phyloP scores from a whole-genome alignment of 2,888 invertebrate species.

The Trichopria drosophilae region DNA sequence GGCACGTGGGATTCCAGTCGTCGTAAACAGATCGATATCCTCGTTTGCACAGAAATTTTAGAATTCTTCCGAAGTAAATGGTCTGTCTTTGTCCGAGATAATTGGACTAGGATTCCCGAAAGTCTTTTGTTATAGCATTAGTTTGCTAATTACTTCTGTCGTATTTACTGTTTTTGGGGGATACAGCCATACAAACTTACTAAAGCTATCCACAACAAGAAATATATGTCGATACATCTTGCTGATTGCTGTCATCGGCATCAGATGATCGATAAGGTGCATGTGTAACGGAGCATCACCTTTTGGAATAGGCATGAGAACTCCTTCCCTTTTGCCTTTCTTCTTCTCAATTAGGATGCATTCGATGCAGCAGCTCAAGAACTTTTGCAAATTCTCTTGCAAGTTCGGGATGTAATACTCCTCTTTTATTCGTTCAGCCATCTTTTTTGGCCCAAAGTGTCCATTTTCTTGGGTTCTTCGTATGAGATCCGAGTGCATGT shows the following conservation, averaged over 20 bases:
- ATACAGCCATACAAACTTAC: conserved; percentile 10
- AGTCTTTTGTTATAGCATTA: background rate
- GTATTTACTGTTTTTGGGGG: background rate
- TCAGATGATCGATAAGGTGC: conserved; percentile 12
- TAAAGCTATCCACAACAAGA: conserved; percentile 8
- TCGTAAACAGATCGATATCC: conserved; percentile 5
- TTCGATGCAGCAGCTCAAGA: conserved; percentile 21
- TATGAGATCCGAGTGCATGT: conserved; percentile 24
- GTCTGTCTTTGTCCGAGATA: conserved; percentile 2
- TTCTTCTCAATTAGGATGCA: conserved; percentile 29
- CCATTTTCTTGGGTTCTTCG: conserved; percentile 23
- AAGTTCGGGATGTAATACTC: conserved; percentile 29
- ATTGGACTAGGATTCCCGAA: conserved; percentile 8
- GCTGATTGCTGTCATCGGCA: conserved; percentile 8
- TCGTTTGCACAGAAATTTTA: conserved; percentile 8
- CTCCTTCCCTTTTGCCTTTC: conserved; percentile 21
- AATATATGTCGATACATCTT: conserved; percentile 10
- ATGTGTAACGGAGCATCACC: conserved; percentile 11
- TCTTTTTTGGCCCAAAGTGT: conserved; percentile 28
- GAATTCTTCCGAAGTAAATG: conserved; percentile 1
- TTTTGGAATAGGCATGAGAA: conserved; percentile 19
- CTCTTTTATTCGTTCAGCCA: conserved; percentile 14
- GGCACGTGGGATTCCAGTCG: conserved; percentile 13
- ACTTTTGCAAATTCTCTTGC: conserved; percentile 23
- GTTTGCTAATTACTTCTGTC: conserved; percentile 3